These are phyloP conservation scores for Gobius niger DNA, from an alignment of 2,113 vertebrate genomes.

Conservation along the genomic window DNA sequence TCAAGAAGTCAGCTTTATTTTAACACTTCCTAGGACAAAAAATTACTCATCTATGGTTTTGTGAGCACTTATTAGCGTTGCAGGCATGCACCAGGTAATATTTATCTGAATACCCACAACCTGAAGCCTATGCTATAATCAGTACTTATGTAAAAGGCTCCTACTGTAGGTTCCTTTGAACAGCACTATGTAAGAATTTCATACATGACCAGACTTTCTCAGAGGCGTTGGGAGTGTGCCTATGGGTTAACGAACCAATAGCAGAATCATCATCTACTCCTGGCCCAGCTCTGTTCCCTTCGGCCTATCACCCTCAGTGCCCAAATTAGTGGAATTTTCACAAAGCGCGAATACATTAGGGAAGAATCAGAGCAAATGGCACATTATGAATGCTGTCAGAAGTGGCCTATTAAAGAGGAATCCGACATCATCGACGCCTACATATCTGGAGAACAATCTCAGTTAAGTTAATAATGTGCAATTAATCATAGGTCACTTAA, in stretches of 20 bases:
- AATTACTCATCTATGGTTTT: no score
- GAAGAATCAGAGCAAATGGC: conserved; percentile 68
- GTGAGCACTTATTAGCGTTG: no score
- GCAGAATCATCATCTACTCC: conserved; percentile 42
- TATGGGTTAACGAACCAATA: conserved; percentile 37
- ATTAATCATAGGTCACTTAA: conserved; percentile 79
- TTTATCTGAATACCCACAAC: neutral
- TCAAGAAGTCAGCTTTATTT: neutral
- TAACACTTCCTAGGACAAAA: neutral
- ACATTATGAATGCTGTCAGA: conserved; percentile 74
- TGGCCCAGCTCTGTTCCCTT: conserved; percentile 26
- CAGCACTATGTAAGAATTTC: conserved; percentile 40
- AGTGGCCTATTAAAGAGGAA: conserved; percentile 75
- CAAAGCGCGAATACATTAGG: conserved; percentile 69
- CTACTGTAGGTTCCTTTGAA: conserved; percentile 3
- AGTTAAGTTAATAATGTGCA: conserved; percentile 74
- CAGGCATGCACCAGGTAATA: neutral
- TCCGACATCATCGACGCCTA: conserved; percentile 69
- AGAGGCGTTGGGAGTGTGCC: conserved; percentile 24
- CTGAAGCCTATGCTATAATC: neutral
- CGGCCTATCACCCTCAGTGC: conserved; percentile 43
- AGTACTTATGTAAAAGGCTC: conserved; percentile 3
- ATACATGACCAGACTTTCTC: conserved; percentile 54
- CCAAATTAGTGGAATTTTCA: conserved; percentile 61
- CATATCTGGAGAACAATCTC: conserved; percentile 73